Evolutionary conservation across 2,797 vertebrate species (phyloP), one percentile per base, ranked within the genome.

Genomic region (Hoplostethus atlanticus): DNA sequence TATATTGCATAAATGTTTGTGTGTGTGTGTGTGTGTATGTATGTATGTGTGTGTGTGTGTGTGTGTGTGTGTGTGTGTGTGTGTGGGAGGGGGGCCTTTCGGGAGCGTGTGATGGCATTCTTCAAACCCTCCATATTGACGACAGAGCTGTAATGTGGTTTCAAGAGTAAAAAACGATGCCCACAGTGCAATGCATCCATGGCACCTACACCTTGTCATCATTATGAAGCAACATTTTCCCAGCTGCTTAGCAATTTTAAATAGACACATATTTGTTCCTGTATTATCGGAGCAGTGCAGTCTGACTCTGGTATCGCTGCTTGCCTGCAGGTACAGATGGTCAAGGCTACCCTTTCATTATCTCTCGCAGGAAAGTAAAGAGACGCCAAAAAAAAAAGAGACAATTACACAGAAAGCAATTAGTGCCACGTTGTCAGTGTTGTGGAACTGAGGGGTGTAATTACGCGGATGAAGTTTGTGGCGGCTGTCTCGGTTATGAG

Each of bases 391-490:
- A 34, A 34, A 34, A 34, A 34, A 80, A 91, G 90, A 91, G 81
- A 75, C 89, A 90, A 89, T 93, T 87, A 91, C 85, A 85, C 79
- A 72, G 83, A 90, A 88, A 85, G 89, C 87, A 90, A 94, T 94
- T 90, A 93, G 87, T 84, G 77, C 73, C 87, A 70, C 53, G 17
- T 89, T 91, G 87, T 90, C 85, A 85, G 83, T 75, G 88, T 88
- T 84, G 89, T 76, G 87, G 84, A 93, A 85, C 83, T 16, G 80
- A 90, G 88, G 79, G 75, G 69, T 82, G 84, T 94, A 92, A 95
- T 94, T 93, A 93, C 58, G 47, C 73, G 81, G 73, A 87, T 81
- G 86, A 89, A 88, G 86, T 90, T 87, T 87, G 85, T 84, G 87
- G 89, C 55, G 53, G 80, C 76, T 83, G 57, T 66, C 68, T 84